Evolutionary conservation across 2,888 invertebrate genomes (phyloP), one percentile per base, ranked within the genome.

Genomic region (Merodon equestris): DNA sequence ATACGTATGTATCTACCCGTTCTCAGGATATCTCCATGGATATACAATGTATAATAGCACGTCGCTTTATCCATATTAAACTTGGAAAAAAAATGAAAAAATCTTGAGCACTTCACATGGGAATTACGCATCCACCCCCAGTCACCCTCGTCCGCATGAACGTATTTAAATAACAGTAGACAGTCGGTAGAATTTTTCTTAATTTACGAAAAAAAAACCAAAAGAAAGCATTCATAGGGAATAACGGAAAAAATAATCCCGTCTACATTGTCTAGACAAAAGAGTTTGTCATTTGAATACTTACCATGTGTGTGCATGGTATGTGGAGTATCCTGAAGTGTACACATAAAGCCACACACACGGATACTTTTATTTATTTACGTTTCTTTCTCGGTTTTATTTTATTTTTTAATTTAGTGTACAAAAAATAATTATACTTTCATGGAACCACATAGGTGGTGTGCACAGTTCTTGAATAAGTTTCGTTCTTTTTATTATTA

Each of bases 191-290:
- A n/a, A 40, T 2, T 5, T 27, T 53, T 47, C 61, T 51, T 73
- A 61, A 77, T 72, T 60, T 56, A 42, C 70, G 48, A 64, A 45
- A 64, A 58, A 57, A 34, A 40, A 34, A 60, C 10, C 1, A n/a
- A 38, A 38, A 19, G 48, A 60, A 53, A n/a, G 56, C 47, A 57
- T 47, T 45, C 40, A 63, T 63, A 42, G n/a, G 45, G 40, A 47
- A 75, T 53, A 51, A 61, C n/a, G 15, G 5, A 40, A 64, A 44
- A 45, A 42, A 67, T 61, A 63, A 67, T 77, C 53, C 61, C 48
- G 73, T 77, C 67, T 63, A 63, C 73, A 67, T 61, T 40, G 77
- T 77, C 77, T 77, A 77, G 77, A 77, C 77, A 77, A 77, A 77
- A 73, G 77, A 68, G 57, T 73, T 60, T 77, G 60, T 61, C 73